phyloP scores from a whole-genome alignment of 2,797 vertebrate species.

The Urosaurus nigricauda region DNA sequence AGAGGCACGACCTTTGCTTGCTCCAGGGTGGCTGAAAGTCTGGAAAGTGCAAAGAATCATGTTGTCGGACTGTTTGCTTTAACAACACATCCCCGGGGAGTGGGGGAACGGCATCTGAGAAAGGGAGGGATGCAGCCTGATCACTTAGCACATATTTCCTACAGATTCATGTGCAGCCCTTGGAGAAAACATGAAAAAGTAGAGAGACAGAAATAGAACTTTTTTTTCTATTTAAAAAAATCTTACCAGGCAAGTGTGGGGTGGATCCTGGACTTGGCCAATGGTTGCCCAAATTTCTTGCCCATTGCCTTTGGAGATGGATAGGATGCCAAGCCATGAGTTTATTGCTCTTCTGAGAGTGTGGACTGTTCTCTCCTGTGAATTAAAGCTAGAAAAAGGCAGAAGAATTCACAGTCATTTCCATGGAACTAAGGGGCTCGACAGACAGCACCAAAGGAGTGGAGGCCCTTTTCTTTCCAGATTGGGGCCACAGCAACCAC shows the following conservation, averaged over 20 bases:
- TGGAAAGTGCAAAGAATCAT: conserved; percentile 57
- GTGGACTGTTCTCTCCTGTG: not conserved
- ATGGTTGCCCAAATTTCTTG: not conserved
- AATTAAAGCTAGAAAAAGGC: not conserved
- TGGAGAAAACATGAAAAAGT: not conserved
- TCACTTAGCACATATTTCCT: conserved; percentile 50
- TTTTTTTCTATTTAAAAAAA: no score
- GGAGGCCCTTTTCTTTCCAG: no score
- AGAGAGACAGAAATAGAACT: not conserved
- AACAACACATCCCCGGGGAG: not conserved
- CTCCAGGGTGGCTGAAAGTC: rapidly evolving
- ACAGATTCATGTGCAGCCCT: conserved; percentile 22
- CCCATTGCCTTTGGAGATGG: not conserved
- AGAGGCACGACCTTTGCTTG: conserved; percentile 30
- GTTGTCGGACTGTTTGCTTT: conserved; percentile 13
- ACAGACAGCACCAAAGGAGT: no score
- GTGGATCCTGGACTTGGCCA: not conserved
- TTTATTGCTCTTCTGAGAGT: not conserved
- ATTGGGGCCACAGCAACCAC: no score
- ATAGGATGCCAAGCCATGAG: not conserved
- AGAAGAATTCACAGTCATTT: not conserved
- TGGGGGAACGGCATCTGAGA: not conserved
- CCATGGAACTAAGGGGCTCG: not conserved
- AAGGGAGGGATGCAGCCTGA: not conserved
- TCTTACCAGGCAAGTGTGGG: no score